Percentiles rank a stretch among this genome's conserved stretches.
These are phyloP conservation scores for Gambelia wislizenii DNA, from an alignment of 2,797 vertebrate genomes.

Conservation along the genomic window DNA sequence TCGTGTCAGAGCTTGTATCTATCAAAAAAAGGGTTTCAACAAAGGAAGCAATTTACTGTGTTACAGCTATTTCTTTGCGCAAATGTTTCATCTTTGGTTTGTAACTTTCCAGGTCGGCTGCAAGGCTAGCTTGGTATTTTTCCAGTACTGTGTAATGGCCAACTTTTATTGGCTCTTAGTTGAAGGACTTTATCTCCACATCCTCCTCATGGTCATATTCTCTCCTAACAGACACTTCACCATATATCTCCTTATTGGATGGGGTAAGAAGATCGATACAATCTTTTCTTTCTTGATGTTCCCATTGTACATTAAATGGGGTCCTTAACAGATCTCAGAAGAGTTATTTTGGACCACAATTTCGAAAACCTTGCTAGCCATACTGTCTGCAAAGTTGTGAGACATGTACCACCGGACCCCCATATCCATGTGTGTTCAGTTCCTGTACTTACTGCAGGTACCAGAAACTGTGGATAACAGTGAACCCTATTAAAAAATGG, in stretches of 20 bases:
- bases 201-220: slow-evolving; percentile 87
- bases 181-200: slow-evolving; percentile 92
- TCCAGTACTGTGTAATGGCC: slow-evolving; percentile 93
- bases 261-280: slow-evolving; percentile 82
- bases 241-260: slow-evolving; percentile 90
- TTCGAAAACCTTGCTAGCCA: not conserved
- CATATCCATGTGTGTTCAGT: too few species aligned
- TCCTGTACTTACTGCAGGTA: too few species aligned
- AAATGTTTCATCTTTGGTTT: slow-evolving; percentile 45
- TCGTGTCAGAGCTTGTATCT: slow-evolving; percentile 17
- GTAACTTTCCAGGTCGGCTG: slow-evolving; percentile 85
- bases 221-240: slow-evolving; percentile 85
- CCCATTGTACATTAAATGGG: not conserved
- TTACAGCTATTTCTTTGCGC: slow-evolving; percentile 25
- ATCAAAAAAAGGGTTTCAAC: slow-evolving; percentile 22
- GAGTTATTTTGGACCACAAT: not conserved
- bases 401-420: too few species aligned
- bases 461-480: too few species aligned
- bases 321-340: not conserved
- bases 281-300: not conserved
- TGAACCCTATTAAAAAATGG: too few species aligned
- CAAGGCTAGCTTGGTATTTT: slow-evolving; percentile 89
- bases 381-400: not conserved
- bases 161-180: slow-evolving; percentile 96
- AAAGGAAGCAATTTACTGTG: slow-evolving; percentile 37